Evolutionary conservation across 2,888 invertebrate species (phyloP).

Genomic region (Caenorhabditis sp.): DNA sequence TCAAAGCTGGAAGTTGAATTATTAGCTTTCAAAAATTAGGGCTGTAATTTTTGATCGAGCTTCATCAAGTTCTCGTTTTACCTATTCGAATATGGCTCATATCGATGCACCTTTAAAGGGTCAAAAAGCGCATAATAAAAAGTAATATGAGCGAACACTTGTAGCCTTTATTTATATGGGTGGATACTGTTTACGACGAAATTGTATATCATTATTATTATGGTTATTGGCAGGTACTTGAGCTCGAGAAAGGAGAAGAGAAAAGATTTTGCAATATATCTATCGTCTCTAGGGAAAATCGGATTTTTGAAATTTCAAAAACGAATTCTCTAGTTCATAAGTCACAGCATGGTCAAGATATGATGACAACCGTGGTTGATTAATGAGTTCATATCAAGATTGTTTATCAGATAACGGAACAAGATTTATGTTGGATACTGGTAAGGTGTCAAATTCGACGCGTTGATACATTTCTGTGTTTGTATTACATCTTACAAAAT

Average conservation of each 20-base stretch:
- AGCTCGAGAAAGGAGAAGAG: not conserved
- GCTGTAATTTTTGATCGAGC: no score
- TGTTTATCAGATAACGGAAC: not conserved
- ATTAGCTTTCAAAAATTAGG: no score
- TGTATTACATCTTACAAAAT: no score
- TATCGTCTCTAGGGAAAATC: no score
- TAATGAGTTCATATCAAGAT: not conserved
- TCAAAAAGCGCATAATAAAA: not conserved
- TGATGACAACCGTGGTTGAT: not conserved
- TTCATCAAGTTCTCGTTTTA: no score
- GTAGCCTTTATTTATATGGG: slow-evolving; percentile 3
- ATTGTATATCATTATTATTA: slow-evolving; percentile 1
- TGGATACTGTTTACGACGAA: slow-evolving; percentile 4
- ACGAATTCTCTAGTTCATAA: no score
- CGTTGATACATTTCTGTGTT: no score
- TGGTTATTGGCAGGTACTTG: not conserved
- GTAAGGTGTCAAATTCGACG: not conserved
- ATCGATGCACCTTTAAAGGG: not conserved
- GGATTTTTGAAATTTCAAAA: no score
- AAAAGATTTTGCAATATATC: no score
- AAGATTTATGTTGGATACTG: not conserved
- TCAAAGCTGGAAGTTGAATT: no score
- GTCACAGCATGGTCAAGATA: not conserved
- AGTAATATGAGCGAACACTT: slow-evolving; percentile 4
- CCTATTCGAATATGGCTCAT: no score